Evolutionary conservation across 2,113 vertebrate genomes (phyloP), one percentile per base, ranked within the genome.

Genomic region (Potamarius usumacintae): DNA sequence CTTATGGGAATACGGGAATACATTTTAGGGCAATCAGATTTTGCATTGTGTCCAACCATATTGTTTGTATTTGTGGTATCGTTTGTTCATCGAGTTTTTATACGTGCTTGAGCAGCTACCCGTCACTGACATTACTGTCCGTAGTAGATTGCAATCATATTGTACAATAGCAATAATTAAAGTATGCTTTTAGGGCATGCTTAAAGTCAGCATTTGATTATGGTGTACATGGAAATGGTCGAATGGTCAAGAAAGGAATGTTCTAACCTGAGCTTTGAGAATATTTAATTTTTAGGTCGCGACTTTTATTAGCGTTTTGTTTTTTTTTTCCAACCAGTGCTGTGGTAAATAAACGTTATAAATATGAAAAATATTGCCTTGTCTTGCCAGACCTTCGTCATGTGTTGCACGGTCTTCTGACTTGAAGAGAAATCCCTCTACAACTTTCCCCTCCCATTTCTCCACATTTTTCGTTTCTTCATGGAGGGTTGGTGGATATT

Each of bases 31-130:
- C 58, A 76, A 84, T 87, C 81, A 78, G 58, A 65, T 77, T 83
- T 53, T 87, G 81, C 71, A 87, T 55, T 3, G n/a, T 10, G 1
- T 55, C 63, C 86, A 77, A 48, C 30, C 82, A 79, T 34, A 58
- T 17, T 88, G 87, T 58, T 79, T 69, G 52, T 50, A 78, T 88
- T 78, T 69, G 62, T 27, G 60, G 20, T 67, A 88, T 79, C 17
- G 42, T 34, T 50, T 22, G 1, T 83, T 50, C 87, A 88, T 88
- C 52, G n/a, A 12, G 2, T 57, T 58, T 88, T 79, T 79, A 58
- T 7, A 58, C 72, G 67, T 55, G 4, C 25, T 30, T 65, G 25
- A 74, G 57, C 79, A 74, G 79, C 86, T 82, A 72, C 57, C 74
- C 48, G 2, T 83, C 27, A 34, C 27, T 62, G 69, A 77, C 69